Evolutionary conservation across 2,888 invertebrate genomes (phyloP).

Genomic region (Synanthedon tipuliformis): DNA sequence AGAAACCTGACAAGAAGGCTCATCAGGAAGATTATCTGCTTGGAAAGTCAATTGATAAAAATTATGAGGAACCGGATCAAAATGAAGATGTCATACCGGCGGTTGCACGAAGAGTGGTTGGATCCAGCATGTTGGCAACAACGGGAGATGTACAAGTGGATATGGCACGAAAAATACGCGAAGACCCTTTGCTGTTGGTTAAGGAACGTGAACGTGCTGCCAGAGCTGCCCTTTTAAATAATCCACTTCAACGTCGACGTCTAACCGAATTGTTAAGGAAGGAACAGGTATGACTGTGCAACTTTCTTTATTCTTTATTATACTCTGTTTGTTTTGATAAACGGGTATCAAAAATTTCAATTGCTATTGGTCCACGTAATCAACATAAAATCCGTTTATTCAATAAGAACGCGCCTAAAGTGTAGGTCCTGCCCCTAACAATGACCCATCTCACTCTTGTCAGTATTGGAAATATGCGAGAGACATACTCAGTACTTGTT

Average conservation of each 20-base stretch:
- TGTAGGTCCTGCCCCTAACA: too few species aligned
- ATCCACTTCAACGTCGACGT: constrained; percentile 91
- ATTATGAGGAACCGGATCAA: constrained; percentile 72
- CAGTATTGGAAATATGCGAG: too few species aligned
- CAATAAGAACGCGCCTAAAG: too few species aligned
- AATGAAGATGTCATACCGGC: constrained; percentile 83
- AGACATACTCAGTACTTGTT: too few species aligned
- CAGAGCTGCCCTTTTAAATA: constrained; percentile 84
- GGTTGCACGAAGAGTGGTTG: constrained; percentile 51
- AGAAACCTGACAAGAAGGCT: constrained; percentile 72
- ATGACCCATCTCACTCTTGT: too few species aligned
- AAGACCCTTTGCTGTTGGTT: constrained; percentile 92
- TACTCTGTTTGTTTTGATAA: too few species aligned
- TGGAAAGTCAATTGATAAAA: constrained; percentile 85
- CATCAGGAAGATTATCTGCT: constrained; percentile 91
- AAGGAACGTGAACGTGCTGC: constrained; percentile 92
- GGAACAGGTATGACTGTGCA: constrained; percentile 52
- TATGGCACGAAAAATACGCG: constrained; percentile 87
- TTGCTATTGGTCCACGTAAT: too few species aligned
- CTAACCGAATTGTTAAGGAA: constrained; percentile 81
- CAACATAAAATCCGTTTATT: too few species aligned
- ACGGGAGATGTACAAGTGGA: constrained; percentile 81
- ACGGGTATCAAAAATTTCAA: too few species aligned
- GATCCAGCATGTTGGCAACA: constrained; percentile 51
- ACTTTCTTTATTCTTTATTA: too few species aligned